These are phyloP conservation scores for Dendronephthya gigantea DNA, from an alignment of 64 coral and sea anemone species.

Conservation along the genomic window DNA sequence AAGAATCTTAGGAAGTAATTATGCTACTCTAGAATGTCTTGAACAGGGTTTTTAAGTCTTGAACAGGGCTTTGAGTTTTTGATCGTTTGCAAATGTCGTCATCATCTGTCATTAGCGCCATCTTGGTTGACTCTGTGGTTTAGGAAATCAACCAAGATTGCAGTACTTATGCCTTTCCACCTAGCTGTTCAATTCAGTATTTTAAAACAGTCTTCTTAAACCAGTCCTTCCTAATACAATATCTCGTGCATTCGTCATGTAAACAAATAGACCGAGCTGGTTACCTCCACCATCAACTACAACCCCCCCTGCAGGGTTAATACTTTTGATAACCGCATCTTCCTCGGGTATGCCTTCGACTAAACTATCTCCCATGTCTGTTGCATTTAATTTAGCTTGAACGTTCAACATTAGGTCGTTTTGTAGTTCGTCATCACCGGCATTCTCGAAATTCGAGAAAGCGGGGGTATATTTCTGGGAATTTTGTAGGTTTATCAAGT, in stretches of 20 bases:
- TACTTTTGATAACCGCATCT: neutral
- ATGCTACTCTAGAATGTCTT: too few relatives aligned
- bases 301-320: neutral
- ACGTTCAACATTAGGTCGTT: neutral
- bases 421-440: neutral
- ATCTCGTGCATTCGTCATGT: too few relatives aligned
- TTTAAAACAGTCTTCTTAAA: too few relatives aligned
- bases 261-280: neutral
- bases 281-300: conserved; percentile 1
- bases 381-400: neutral
- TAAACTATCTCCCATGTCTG: neutral
- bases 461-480: neutral
- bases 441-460: neutral
- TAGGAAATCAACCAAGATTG: too few relatives aligned
- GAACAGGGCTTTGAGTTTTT: too few relatives aligned
- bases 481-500: neutral
- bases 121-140: too few relatives aligned
- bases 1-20: too few relatives aligned
- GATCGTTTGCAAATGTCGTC: too few relatives aligned
- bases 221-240: neutral
- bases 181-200: too few relatives aligned
- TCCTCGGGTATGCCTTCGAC: neutral
- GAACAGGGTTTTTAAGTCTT: too few relatives aligned
- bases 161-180: too few relatives aligned
- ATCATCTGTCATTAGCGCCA: too few relatives aligned